Evolutionary conservation across 2,113 vertebrate species (phyloP).

Genomic region (Anarhynchus alexandrinus): DNA sequence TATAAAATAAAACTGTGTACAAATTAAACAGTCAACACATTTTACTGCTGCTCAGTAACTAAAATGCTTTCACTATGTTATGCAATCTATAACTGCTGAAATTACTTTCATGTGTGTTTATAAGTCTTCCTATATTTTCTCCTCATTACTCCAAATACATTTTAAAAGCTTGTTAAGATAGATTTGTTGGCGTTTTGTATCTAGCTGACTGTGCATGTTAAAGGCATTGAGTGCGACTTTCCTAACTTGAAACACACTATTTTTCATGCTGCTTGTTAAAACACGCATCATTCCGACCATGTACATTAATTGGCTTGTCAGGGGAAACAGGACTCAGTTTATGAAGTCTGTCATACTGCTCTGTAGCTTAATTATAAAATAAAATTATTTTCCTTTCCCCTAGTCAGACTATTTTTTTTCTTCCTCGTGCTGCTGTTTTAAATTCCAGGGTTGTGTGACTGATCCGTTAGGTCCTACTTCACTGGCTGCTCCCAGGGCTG

Average conservation of each 20-base stretch:
- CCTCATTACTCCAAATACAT: slow-evolving; percentile 26
- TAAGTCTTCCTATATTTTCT: slow-evolving; percentile 22
- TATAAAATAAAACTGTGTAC: not conserved
- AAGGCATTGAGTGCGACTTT: slow-evolving; percentile 9
- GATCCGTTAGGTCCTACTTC: not conserved
- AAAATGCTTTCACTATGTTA: slow-evolving; percentile 11
- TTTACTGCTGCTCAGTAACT: slow-evolving; percentile 33
- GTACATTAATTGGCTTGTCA: slow-evolving; percentile 61
- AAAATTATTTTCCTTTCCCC: slow-evolving; percentile 2
- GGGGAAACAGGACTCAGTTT: slow-evolving; percentile 15
- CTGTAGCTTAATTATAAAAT: slow-evolving; percentile 51
- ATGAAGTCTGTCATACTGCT: slow-evolving; percentile 37
- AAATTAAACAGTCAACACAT: slow-evolving; percentile 17
- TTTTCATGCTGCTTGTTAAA: slow-evolving; percentile 48
- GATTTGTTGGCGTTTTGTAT: slow-evolving; percentile 1
- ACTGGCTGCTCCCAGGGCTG: not conserved
- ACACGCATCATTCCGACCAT: slow-evolving; percentile 35
- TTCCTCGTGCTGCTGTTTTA: not conserved
- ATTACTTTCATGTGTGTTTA: slow-evolving; percentile 50
- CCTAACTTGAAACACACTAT: slow-evolving; percentile 18
- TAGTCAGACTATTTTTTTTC: not conserved
- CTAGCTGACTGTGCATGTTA: slow-evolving; percentile 47
- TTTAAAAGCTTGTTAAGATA: slow-evolving; percentile 51
- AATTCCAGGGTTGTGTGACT: not conserved
- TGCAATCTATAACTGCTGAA: slow-evolving; percentile 27